These are phyloP conservation scores for Epizoanthus scotinus DNA, from an alignment of 92 coral and sea anemone genomes.

Conservation along the genomic window DNA sequence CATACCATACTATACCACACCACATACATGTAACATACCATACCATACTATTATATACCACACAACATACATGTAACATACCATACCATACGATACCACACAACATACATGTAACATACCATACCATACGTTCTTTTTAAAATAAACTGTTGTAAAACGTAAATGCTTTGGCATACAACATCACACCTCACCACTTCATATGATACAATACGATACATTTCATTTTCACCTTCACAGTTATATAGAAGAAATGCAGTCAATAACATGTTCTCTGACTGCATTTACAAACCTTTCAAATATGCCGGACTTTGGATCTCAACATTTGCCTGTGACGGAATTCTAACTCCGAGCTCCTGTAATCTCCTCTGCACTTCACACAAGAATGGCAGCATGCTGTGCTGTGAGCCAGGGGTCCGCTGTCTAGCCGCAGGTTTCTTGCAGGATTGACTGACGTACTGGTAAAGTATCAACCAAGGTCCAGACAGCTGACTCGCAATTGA, in stretches of 20 bases:
- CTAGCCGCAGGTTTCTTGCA: conserved; percentile 33
- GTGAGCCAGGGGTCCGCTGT: conserved; percentile 32
- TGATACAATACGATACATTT: too few species aligned
- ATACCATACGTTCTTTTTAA: too few species aligned
- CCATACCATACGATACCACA: too few species aligned
- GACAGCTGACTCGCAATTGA: conserved; percentile 59
- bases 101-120: too few species aligned
- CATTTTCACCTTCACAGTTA: neutral
- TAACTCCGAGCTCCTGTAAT: conserved; percentile 76
- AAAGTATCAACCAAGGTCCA: conserved; percentile 86
- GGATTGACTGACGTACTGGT: conserved; percentile 72
- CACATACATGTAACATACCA: too few species aligned
- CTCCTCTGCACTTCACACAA: conserved; percentile 88
- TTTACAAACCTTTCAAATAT: conserved; percentile 4
- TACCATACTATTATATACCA: too few species aligned
- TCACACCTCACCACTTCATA: too few species aligned
- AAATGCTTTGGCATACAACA: too few species aligned
- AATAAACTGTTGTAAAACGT: too few species aligned
- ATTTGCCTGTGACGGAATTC: conserved; percentile 55
- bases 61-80: too few species aligned
- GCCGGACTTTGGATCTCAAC: conserved; percentile 34
- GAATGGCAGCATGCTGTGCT: conserved; percentile 47
- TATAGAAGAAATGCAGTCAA: neutral
- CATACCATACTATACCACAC: too few species aligned
- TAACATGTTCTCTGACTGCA: neutral